Conservation (phyloP, 2,888 invertebrate species). For the Megaustenia siamemsis region DNA sequence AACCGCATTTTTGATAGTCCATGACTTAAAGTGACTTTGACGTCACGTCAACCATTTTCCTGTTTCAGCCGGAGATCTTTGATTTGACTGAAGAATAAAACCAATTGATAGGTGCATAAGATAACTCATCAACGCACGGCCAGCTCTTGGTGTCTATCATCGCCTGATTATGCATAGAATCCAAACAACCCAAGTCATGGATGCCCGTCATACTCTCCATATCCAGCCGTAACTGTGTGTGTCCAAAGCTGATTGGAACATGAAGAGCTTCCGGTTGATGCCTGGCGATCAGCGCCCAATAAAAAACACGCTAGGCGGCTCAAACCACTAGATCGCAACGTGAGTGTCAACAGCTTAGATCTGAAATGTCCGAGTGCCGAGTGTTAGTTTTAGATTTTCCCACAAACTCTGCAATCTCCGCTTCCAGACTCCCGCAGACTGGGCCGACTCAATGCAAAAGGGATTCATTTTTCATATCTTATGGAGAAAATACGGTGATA, state of each 20-base stretch:
- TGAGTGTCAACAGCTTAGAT: slow-evolving; percentile 50
- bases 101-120: slow-evolving; percentile 7
- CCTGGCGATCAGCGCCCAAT: slow-evolving; percentile 49
- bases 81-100: slow-evolving; percentile 10
- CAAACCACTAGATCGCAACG: slow-evolving; percentile 28
- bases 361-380: background rate
- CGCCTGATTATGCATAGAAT: slow-evolving; percentile 41
- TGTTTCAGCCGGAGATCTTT: background rate
- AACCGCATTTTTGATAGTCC: background rate
- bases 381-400: slow-evolving; percentile 54
- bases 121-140: slow-evolving; percentile 12
- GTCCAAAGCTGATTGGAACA: slow-evolving; percentile 54
- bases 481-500: background rate
- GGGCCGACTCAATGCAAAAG: background rate
- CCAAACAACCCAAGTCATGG: slow-evolving; percentile 3
- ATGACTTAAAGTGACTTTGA: background rate
- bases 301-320: slow-evolving; percentile 51
- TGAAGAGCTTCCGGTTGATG: slow-evolving; percentile 51
- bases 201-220: background rate
- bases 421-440: slow-evolving; percentile 43
- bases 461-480: background rate
- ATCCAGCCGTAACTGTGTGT: slow-evolving; percentile 15
- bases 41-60: background rate
- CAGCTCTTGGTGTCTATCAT: slow-evolving; percentile 29
- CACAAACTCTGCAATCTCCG: slow-evolving; percentile 52